These are phyloP conservation scores for Eolophus roseicapilla DNA, from an alignment of 2,113 vertebrate genomes.

Conservation along the genomic window DNA sequence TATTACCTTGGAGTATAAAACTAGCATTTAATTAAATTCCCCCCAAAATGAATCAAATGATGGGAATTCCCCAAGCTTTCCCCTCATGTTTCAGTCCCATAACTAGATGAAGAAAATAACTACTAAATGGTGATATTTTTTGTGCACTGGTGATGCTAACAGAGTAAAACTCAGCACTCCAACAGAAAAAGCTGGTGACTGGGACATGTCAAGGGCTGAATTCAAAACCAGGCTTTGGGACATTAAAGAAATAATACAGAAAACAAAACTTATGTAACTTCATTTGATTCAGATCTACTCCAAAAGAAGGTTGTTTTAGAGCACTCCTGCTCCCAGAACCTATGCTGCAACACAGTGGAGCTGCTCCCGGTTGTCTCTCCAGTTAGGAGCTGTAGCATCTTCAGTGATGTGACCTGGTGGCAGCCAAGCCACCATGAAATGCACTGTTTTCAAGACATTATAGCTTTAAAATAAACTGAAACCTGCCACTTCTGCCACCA, in stretches of 20 bases:
- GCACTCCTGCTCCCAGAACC: neutral
- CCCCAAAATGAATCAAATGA: slow-evolving; percentile 63
- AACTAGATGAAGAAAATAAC: slow-evolving; percentile 17
- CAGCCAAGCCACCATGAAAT: neutral
- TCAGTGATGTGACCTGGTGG: neutral
- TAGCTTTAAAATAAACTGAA: neutral
- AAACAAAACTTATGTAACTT: neutral
- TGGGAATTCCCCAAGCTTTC: slow-evolving; percentile 67
- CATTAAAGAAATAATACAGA: neutral
- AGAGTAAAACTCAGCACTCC: neutral
- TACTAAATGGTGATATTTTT: neutral
- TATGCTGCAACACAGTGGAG: neutral
- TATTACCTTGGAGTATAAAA: slow-evolving; percentile 69
- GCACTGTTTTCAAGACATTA: neutral
- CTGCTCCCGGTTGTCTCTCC: neutral
- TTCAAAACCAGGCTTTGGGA: neutral
- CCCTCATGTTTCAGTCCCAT: slow-evolving; percentile 33
- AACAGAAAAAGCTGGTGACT: neutral
- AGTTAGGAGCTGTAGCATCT: neutral
- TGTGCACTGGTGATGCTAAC: neutral
- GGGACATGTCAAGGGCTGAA: neutral
- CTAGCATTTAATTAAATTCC: slow-evolving; percentile 72
- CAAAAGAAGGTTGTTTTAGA: neutral
- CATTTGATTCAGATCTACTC: neutral
- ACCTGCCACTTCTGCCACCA: neutral